Conservation (phyloP, 2,797 vertebrate genomes). For the Spatula clypeata region DNA sequence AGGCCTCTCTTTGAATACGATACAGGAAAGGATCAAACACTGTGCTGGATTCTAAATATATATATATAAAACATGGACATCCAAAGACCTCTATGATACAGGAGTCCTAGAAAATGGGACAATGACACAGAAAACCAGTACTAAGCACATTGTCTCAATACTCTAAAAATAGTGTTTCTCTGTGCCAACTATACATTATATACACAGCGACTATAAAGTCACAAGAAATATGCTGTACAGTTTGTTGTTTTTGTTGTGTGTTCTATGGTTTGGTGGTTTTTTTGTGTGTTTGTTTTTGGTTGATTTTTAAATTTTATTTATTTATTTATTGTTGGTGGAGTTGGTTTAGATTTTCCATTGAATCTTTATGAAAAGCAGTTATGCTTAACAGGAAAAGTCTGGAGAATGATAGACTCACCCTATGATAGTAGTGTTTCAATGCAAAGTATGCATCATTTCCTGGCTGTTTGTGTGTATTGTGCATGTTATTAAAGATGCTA, state of each 20-base stretch:
- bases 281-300: not conserved
- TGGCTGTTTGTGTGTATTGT: conserved; percentile 66
- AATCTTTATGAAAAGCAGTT: conserved; percentile 75
- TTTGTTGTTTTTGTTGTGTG: not conserved
- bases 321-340: not conserved
- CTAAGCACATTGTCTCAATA: not conserved
- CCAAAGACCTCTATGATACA: conserved; percentile 16
- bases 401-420: conserved; percentile 54
- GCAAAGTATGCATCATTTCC: conserved; percentile 63
- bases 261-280: too few relatives aligned
- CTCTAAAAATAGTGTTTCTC: conserved; percentile 73
- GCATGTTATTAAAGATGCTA: conserved; percentile 70
- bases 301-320: too few relatives aligned
- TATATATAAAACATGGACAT: not conserved
- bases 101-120: conserved; percentile 36
- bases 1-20: conserved; percentile 16
- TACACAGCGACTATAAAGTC: conserved; percentile 46
- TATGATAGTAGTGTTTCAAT: conserved; percentile 58
- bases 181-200: conserved; percentile 67
- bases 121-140: conserved; percentile 35
- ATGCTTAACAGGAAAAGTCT: conserved; percentile 74
- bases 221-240: conserved; percentile 65
- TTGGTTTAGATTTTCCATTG: conserved; percentile 50
- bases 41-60: not conserved
- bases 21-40: conserved; percentile 26